Evolutionary conservation across 2,797 vertebrate genomes (phyloP).

Genomic region (Paedocypris micromegethes): DNA sequence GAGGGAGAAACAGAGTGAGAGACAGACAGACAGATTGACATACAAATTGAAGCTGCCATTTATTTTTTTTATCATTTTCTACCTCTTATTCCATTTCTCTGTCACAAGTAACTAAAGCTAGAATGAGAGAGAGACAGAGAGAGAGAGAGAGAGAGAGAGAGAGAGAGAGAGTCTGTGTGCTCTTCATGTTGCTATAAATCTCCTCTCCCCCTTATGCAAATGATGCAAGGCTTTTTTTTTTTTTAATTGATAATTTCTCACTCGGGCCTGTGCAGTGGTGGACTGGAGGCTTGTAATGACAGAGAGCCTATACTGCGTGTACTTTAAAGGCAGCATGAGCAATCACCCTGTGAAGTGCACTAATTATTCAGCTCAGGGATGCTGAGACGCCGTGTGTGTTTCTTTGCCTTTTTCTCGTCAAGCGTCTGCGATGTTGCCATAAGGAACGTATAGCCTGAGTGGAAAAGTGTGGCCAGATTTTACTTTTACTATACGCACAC

Average conservation of each 20-base stretch:
- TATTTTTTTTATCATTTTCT: no score
- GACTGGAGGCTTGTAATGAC: conserved; percentile 56
- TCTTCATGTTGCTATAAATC: conserved; percentile 73
- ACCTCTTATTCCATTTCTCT: no score
- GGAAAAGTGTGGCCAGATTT: no score
- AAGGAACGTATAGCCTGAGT: no score
- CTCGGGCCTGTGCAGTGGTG: conserved; percentile 58
- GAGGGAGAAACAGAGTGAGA: no score
- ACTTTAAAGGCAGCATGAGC: conserved; percentile 53
- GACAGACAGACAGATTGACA: no score
- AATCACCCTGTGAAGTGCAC: conserved; percentile 51
- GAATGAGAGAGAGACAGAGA: no score
- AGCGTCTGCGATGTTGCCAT: no score
- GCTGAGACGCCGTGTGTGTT: conserved; percentile 31
- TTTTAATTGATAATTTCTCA: conserved; percentile 88
- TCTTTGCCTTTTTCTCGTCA: conserved; percentile 10
- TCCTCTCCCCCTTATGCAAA: conserved; percentile 85
- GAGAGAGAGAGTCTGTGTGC: conserved; percentile 61
- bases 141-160: no score
- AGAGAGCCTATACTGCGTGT: conserved; percentile 50
- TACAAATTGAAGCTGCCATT: no score
- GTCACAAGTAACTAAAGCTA: no score
- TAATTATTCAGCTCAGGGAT: conserved; percentile 51
- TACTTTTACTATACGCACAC: no score
- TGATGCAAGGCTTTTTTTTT: conserved; percentile 71